Percentiles rank a stretch among this genome's conserved stretches.
These are phyloP conservation scores for Melanotaenia duboulayi DNA, from an alignment of 2,113 vertebrate species.

Conservation along the genomic window DNA sequence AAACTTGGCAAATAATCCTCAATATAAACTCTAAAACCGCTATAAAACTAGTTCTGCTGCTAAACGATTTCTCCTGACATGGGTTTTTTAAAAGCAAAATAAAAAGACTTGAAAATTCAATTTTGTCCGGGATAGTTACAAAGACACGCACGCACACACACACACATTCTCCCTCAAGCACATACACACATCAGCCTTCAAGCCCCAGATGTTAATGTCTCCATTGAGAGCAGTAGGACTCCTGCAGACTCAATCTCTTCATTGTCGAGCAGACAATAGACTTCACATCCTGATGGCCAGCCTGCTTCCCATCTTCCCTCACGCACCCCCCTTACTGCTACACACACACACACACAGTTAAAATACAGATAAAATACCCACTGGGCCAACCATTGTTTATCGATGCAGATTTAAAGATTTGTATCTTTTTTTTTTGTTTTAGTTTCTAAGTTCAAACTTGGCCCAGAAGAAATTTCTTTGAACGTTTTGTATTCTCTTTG, in stretches of 20 bases:
- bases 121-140: conserved; percentile 37
- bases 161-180: not conserved
- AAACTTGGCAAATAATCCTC: conserved; percentile 20
- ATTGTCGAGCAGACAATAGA: conserved; percentile 82
- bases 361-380: conserved; percentile 37
- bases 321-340: conserved; percentile 13
- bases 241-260: conserved; percentile 79
- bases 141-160: conserved; percentile 32
- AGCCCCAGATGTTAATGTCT: conserved; percentile 82
- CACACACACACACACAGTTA: conserved; percentile 24
- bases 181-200: conserved; percentile 49
- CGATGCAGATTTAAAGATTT: not conserved
- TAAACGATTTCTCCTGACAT: conserved; percentile 1
- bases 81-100: no score
- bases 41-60: conserved; percentile 25
- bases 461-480: not conserved
- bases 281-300: conserved; percentile 72
- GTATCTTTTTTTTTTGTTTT: not conserved
- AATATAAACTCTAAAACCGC: not conserved
- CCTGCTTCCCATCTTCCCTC: conserved; percentile 64
- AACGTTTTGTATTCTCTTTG: not conserved
- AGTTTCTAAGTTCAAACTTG: not conserved
- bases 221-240: conserved; percentile 79
- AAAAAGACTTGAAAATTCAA: conserved; percentile 35
- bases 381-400: not conserved